Conservation (phyloP, 2,113 vertebrate species). For the Ramphastos sulfuratus region DNA sequence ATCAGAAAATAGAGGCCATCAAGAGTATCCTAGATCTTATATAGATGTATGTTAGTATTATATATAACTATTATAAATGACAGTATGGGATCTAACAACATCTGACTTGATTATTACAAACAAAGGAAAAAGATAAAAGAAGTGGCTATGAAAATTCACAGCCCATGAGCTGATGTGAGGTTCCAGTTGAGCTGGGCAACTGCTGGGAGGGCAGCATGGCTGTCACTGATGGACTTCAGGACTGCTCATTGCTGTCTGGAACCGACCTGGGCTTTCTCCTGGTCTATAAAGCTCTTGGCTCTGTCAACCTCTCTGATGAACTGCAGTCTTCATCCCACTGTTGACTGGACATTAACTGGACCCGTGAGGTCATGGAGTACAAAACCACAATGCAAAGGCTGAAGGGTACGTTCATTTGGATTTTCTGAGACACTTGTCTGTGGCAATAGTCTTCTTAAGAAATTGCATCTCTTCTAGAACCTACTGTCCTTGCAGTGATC, state of each 20-base stretch:
- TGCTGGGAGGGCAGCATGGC: rapidly evolving
- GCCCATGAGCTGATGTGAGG: not conserved
- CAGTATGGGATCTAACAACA: constrained; percentile 28
- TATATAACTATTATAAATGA: not conserved
- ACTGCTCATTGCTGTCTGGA: not conserved
- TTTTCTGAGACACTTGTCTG: not conserved
- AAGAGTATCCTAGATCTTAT: constrained; percentile 4
- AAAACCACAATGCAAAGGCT: rapidly evolving
- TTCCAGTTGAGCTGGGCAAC: rapidly evolving
- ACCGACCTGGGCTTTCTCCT: not conserved
- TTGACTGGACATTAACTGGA: not conserved
- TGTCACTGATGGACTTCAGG: not conserved
- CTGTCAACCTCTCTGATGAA: not conserved
- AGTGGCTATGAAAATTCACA: not conserved
- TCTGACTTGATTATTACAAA: not conserved
- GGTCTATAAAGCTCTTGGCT: not conserved
- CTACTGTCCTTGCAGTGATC: not conserved
- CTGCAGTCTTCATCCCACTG: not conserved
- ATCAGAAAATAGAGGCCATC: constrained; percentile 9
- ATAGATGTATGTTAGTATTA: not conserved
- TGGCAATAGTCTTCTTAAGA: not conserved
- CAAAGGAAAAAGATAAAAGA: not conserved
- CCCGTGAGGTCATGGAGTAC: not conserved
- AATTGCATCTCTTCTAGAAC: not conserved
- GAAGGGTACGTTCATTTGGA: not conserved